Percentiles rank a stretch among this genome's conserved stretches.
Conservation (phyloP, 2,888 invertebrate species). For the Nomada ruficornis region DNA sequence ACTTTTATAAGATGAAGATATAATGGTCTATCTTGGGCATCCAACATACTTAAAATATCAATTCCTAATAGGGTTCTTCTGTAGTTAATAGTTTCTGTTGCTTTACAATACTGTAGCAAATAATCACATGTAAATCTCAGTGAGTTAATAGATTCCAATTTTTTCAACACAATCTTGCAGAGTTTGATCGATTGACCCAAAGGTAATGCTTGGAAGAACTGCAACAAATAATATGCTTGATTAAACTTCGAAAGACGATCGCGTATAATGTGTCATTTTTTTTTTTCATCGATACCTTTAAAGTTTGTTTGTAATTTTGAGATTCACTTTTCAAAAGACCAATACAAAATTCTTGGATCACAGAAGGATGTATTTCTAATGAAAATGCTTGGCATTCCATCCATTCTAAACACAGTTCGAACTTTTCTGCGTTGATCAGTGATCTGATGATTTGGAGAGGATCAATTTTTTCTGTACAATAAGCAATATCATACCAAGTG, state of each 20-base stretch:
- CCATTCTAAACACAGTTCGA: constrained; percentile 89
- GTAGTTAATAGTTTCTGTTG: constrained; percentile 85
- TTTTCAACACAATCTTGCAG: constrained; percentile 88
- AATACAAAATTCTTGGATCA: constrained; percentile 86
- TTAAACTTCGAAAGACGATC: constrained; percentile 1
- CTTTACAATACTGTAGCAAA: constrained; percentile 85
- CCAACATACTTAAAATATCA: constrained; percentile 88
- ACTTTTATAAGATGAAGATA: constrained; percentile 88
- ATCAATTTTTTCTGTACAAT: constrained; percentile 83
- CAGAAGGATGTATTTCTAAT: constrained; percentile 86
- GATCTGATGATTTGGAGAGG: constrained; percentile 86
- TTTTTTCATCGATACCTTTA: constrained; percentile 70
- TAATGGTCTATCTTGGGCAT: constrained; percentile 85
- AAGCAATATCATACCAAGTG: constrained; percentile 77
- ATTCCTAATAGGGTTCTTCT: constrained; percentile 88
- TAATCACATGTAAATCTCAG: constrained; percentile 88
- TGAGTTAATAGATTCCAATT: constrained; percentile 87
- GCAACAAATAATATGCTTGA: constrained; percentile 71
- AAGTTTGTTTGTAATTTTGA: constrained; percentile 76
- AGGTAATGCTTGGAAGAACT: constrained; percentile 87
- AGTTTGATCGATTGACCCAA: constrained; percentile 86
- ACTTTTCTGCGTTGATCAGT: constrained; percentile 87
- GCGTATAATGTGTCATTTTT: not conserved
- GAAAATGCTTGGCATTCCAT: constrained; percentile 88
- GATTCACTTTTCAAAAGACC: constrained; percentile 85